Conservation (phyloP, 1,140 invertebrate species). For the Megalonaias nervosa region DNA sequence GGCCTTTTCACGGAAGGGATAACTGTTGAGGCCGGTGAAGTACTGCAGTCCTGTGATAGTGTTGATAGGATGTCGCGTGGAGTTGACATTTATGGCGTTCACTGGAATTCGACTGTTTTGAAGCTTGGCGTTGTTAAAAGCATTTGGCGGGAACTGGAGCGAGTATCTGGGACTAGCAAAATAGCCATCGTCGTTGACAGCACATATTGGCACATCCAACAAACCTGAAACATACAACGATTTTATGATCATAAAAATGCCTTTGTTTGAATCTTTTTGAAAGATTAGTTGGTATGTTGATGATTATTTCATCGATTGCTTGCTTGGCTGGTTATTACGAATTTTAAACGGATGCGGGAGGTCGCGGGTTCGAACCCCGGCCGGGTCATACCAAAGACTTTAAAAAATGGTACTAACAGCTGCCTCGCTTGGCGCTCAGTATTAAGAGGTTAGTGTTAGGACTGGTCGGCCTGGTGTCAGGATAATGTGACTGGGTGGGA, state of each 20-base stretch:
- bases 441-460: no score
- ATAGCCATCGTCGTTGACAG: constrained; percentile 69
- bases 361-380: no score
- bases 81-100: constrained; percentile 68
- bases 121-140: constrained; percentile 61
- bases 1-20: constrained; percentile 62
- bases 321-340: no score
- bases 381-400: no score
- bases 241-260: background rate
- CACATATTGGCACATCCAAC: constrained; percentile 68
- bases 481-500: no score
- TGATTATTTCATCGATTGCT: no score
- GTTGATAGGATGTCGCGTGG: constrained; percentile 62
- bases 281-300: no score
- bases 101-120: constrained; percentile 56
- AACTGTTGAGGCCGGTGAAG: constrained; percentile 63
- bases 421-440: no score
- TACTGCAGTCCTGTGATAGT: constrained; percentile 65
- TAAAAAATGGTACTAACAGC: no score
- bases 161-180: constrained; percentile 61
- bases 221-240: constrained; percentile 52
- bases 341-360: no score
- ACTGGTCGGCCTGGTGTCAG: no score
- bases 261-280: no score
- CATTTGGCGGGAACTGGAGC: constrained; percentile 67